These are phyloP conservation scores for Pan paniscus DNA, from an alignment of 2,113 vertebrate species.

Conservation along the genomic window DNA sequence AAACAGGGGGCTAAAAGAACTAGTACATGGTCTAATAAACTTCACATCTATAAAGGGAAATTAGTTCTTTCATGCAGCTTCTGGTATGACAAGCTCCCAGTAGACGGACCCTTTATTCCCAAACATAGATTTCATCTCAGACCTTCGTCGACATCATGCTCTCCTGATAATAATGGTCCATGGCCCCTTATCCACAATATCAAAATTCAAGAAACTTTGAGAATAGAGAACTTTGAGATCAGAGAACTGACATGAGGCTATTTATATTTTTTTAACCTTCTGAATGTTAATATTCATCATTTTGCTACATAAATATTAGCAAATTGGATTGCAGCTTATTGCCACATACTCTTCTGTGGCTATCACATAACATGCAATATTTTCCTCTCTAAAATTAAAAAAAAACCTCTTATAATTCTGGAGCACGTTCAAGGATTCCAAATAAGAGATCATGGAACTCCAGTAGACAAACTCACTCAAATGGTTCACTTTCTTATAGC, in stretches of 20 bases:
- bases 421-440: not conserved
- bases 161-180: not conserved
- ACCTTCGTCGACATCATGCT: not conserved
- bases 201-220: not conserved
- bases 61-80: not conserved
- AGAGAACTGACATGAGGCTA: not conserved
- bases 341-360: not conserved
- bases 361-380: not conserved
- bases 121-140: not conserved
- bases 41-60: not conserved
- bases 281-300: not conserved
- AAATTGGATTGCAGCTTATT: not conserved
- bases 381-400: not conserved
- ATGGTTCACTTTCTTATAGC: not conserved
- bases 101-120: not conserved
- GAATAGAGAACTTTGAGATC: not conserved
- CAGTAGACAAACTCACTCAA: not conserved
- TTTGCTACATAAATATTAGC: not conserved
- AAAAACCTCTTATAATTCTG: constrained; percentile 2
- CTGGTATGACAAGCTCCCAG: not conserved
- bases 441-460: not conserved
- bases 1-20: not conserved
- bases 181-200: not conserved
- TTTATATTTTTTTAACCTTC: not conserved
- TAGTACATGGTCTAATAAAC: not conserved